A percentile compares a stretch with the other conserved stretches of the same genome.
phyloP scores from a whole-genome alignment of 2,113 vertebrate genomes.

The Callaeas wilsoni region DNA sequence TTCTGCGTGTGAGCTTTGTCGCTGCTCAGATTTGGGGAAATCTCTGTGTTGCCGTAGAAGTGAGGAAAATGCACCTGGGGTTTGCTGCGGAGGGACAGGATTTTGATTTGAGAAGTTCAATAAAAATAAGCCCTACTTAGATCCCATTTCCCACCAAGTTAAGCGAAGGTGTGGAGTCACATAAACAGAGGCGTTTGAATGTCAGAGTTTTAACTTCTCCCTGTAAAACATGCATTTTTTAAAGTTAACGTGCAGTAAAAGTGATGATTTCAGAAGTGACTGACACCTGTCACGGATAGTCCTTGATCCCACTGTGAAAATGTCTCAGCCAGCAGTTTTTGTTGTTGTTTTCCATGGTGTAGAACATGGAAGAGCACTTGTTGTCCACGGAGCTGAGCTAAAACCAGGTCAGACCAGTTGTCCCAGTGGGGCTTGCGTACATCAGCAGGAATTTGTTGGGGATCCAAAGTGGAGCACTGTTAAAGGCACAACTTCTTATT shows the following conservation, averaged over 20 bases:
- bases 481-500: background rate
- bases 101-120: background rate
- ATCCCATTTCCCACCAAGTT: background rate
- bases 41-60: background rate
- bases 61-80: fast-evolving
- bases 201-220: background rate
- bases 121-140: background rate
- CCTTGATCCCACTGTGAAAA: background rate
- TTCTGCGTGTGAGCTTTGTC: background rate
- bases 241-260: fast-evolving
- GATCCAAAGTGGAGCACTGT: background rate
- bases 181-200: background rate
- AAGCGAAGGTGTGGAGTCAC: background rate
- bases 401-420: background rate
- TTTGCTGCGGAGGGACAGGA: no score
- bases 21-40: background rate
- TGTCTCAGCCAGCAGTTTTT: background rate
- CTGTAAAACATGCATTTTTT: fast-evolving
- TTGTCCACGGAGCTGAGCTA: background rate
- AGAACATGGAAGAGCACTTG: background rate
- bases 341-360: background rate
- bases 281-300: background rate
- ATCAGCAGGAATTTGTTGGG: background rate
- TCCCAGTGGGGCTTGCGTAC: background rate
- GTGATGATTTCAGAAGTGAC: background rate